Conservation (phyloP, 2,797 vertebrate species). For the Coregonus suidteri region DNA sequence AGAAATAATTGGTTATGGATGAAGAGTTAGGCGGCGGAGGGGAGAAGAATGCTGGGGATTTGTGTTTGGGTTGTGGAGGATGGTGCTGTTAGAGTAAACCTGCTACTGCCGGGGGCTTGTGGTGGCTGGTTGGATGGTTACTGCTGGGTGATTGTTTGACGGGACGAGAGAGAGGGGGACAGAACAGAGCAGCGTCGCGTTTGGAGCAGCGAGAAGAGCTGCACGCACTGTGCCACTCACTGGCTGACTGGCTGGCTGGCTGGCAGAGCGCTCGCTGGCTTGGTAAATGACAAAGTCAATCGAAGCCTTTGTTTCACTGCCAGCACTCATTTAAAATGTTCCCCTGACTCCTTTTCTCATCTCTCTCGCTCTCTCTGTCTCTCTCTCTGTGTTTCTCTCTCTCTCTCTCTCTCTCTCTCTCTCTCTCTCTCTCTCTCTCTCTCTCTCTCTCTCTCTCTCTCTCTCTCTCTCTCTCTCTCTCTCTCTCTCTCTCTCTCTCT, state of each 20-base stretch:
- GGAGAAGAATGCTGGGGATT: not conserved
- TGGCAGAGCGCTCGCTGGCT: not conserved
- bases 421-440: no score
- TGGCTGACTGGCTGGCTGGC: not conserved
- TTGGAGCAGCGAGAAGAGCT: slow-evolving; percentile 30
- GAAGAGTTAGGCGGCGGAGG: slow-evolving; percentile 14
- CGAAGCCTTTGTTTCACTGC: slow-evolving; percentile 37
- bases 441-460: not conserved
- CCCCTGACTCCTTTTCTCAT: slow-evolving; percentile 19
- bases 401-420: not conserved
- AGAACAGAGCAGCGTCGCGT: not conserved
- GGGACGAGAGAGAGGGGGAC: slow-evolving; percentile 9
- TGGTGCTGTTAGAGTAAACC: not conserved
- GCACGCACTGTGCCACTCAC: slow-evolving; percentile 21
- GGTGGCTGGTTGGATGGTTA: slow-evolving; percentile 17
- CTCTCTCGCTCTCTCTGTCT: not conserved
- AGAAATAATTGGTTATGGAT: slow-evolving; percentile 69
- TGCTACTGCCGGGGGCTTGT: slow-evolving; percentile 5
- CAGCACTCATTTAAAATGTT: slow-evolving; percentile 34
- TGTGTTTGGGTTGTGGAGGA: slow-evolving; percentile 20
- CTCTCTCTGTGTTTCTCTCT: not conserved
- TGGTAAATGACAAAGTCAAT: slow-evolving; percentile 31
- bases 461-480: not conserved
- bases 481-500: not conserved
- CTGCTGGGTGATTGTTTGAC: not conserved